Conservation (phyloP, 1,140 invertebrate species). For the Tetramorium parvispinum region DNA sequence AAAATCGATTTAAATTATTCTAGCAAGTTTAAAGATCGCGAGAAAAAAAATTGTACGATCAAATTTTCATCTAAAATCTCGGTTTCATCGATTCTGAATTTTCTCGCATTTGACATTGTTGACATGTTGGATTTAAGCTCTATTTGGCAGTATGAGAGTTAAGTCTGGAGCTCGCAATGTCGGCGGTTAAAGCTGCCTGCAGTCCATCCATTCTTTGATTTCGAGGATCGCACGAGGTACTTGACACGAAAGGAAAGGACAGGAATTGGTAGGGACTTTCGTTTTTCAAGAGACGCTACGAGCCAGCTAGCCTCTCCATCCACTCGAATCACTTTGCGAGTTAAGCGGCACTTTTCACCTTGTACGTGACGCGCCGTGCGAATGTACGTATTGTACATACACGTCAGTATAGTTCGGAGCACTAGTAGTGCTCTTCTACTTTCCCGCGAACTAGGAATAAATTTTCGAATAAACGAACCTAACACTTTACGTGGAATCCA, state of each 20-base stretch:
- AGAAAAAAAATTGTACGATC: background rate
- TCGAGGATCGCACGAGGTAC: background rate
- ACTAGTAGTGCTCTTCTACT: background rate
- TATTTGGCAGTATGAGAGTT: background rate
- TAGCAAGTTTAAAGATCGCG: background rate
- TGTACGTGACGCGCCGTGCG: conserved; percentile 36
- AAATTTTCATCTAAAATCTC: background rate
- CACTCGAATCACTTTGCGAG: conserved; percentile 58
- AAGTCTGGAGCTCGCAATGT: background rate
- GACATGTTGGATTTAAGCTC: background rate
- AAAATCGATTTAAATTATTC: conserved; percentile 6
- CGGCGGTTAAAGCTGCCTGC: background rate
- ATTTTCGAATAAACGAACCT: conserved; percentile 47
- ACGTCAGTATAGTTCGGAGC: background rate
- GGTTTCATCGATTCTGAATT: background rate
- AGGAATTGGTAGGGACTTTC: conserved; percentile 20
- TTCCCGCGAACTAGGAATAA: conserved; percentile 27
- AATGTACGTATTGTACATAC: conserved; percentile 48
- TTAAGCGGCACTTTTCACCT: conserved; percentile 58
- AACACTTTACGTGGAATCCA: conserved; percentile 14
- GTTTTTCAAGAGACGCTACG: conserved; percentile 36
- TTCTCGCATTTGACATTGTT: background rate
- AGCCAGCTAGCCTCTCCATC: conserved; percentile 21
- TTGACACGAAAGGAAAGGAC: conserved; percentile 24
- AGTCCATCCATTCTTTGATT: conserved; percentile 11